These are phyloP conservation scores for Watsonalla cultraria DNA, from an alignment of 2,888 invertebrate genomes.

Conservation along the genomic window DNA sequence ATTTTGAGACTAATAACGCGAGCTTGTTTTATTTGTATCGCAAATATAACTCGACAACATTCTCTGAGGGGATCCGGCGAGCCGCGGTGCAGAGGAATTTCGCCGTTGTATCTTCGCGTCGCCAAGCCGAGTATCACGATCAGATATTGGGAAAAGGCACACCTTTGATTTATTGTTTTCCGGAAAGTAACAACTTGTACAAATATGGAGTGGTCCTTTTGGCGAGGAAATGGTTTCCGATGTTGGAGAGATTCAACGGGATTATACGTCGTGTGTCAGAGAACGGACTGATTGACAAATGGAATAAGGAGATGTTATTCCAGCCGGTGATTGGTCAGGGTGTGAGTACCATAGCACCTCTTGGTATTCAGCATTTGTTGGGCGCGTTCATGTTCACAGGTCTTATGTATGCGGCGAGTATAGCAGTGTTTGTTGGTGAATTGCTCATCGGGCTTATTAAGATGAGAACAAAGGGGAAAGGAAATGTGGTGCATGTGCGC, in stretches of 20 bases:
- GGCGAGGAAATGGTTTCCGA: conserved; percentile 68
- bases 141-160: conserved; percentile 64
- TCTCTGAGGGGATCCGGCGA: conserved; percentile 58
- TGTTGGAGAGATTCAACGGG: conserved; percentile 60
- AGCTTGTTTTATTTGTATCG: conserved; percentile 70
- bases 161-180: conserved; percentile 64
- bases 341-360: conserved; percentile 47
- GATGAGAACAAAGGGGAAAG: conserved; percentile 7
- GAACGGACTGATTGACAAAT: conserved; percentile 71
- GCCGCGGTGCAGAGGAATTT: conserved; percentile 61
- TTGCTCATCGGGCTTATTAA: conserved; percentile 22
- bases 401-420: conserved; percentile 56
- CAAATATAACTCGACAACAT: conserved; percentile 65
- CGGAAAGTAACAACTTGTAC: conserved; percentile 65
- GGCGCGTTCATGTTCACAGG: conserved; percentile 71
- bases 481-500: neutral
- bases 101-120: conserved; percentile 63
- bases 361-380: conserved; percentile 61
- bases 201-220: conserved; percentile 72
- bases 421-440: conserved; percentile 57
- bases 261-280: conserved; percentile 70
- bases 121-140: conserved; percentile 67
- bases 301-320: conserved; percentile 65
- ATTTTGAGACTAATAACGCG: conserved; percentile 71
- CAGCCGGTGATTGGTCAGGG: conserved; percentile 40